These are phyloP conservation scores for Gambusia affinis DNA, from an alignment of 2,113 vertebrate species.

Conservation along the genomic window DNA sequence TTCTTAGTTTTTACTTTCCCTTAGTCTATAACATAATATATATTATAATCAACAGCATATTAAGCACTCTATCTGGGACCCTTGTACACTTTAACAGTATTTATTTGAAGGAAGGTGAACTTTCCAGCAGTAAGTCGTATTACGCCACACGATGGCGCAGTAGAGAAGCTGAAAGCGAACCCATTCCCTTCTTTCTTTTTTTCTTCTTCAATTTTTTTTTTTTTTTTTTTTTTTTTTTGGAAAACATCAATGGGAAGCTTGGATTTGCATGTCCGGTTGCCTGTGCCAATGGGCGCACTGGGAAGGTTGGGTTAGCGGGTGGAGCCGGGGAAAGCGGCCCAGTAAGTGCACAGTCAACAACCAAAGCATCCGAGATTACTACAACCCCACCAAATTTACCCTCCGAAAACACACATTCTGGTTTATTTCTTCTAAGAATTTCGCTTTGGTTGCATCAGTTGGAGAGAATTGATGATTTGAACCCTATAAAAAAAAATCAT, in stretches of 20 bases:
- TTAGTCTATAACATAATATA: too few species aligned
- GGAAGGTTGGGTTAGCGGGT: constrained; percentile 76
- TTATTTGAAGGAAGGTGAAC: neutral
- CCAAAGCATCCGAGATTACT: constrained; percentile 75
- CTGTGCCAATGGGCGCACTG: constrained; percentile 76
- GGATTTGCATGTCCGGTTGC: constrained; percentile 77
- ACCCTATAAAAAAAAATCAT: neutral
- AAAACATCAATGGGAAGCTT: constrained; percentile 79
- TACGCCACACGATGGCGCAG: constrained; percentile 61
- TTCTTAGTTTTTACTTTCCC: too few species aligned
- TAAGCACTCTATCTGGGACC: too few species aligned
- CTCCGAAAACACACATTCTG: neutral
- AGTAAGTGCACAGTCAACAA: constrained; percentile 75
- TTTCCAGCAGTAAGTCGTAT: neutral
- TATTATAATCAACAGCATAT: too few species aligned
- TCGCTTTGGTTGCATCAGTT: neutral
- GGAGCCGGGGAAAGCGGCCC: constrained; percentile 75
- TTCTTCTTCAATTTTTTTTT: too few species aligned
- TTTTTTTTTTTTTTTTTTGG: constrained; percentile 38
- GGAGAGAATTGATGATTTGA: neutral
- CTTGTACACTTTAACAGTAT: too few species aligned
- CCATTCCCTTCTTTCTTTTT: neutral
- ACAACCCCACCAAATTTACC: constrained; percentile 14
- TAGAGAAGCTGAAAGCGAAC: constrained; percentile 25
- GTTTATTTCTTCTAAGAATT: neutral